Evolutionary conservation across 2,797 vertebrate species (phyloP), one percentile per base, ranked within the genome.

Genomic region (Sebastes umbrosus): DNA sequence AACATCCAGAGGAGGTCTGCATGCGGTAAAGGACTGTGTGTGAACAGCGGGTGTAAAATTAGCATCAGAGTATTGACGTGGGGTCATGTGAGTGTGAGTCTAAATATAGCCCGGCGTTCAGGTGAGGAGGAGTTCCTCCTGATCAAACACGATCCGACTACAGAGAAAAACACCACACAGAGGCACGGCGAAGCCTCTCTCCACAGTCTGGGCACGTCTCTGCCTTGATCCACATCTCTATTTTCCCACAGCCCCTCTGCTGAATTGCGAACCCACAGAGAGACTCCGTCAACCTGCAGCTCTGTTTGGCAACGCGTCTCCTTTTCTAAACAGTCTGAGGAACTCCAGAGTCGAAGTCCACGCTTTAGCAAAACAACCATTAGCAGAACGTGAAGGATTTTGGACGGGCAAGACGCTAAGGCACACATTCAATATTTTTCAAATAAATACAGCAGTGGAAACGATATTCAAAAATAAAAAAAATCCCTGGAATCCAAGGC

Each of bases 61-160:
- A 88, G 83, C 69, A 88, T 83, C 79, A 34, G 78, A 50, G 68
- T 86, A 84, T 62, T 87, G 90, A 92, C 57, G 80, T 52, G 54
- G 70, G 80, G 79, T 86, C 85, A 83, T 75, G 83, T 79, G 86
- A 89, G 75, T 52, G 87, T 58, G 75, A 74, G 75, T 78, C 87
- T 94, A 91, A 87, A 92, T 92, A 93, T 90, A 94, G 82, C 46
- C 1, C 18, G 0, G 65, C 5, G 71, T 16, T 82, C 89, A 92
- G 89, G 89, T 93, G 90, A 84, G 69, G 66, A 88, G 88, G 88
- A 79, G 77, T 88, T 85, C 84, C 87, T 85, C 67, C 60, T 52
- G 71, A 90, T 91, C 87, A 75, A 85, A 90, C 82, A 70, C 4
- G 22, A 70, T 25, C 54, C 1, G 22, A 69, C 86, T 27, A 36